phyloP scores from a whole-genome alignment of 2,113 vertebrate genomes.

The Daphoenositta chrysoptera region DNA sequence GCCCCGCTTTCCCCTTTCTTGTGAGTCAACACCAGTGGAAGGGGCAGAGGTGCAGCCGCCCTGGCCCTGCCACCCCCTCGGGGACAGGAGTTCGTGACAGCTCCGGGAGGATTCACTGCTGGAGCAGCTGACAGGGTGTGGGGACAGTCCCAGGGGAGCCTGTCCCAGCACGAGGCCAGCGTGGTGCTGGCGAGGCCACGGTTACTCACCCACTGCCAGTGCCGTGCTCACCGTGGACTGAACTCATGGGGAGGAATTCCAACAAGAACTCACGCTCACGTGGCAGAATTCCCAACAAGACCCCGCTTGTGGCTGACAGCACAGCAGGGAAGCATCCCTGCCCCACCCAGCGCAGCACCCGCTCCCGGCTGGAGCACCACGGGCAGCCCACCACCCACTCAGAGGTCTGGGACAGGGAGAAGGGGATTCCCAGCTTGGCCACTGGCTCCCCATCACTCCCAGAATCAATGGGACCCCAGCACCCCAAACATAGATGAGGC shows the following conservation, averaged over 20 bases:
- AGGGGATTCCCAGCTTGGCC: neutral
- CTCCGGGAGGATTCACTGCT: neutral
- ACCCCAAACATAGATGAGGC: accelerated
- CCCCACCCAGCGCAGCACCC: accelerated
- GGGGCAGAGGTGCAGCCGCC: accelerated
- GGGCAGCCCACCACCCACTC: accelerated
- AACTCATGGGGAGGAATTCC: neutral
- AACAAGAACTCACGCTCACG: neutral
- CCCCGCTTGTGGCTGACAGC: neutral
- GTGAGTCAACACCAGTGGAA: neutral
- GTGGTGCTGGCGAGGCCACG: accelerated
- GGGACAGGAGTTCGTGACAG: neutral
- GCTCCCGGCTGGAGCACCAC: accelerated
- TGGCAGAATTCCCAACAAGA: neutral
- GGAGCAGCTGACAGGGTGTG: neutral
- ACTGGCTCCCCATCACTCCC: neutral
- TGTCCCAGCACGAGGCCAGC: neutral
- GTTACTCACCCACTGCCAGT: neutral
- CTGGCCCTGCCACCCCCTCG: neutral
- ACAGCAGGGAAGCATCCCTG: neutral
- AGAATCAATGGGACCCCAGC: neutral
- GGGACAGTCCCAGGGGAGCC: neutral
- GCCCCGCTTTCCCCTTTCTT: neutral
- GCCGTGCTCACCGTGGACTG: accelerated
- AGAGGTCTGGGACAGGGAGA: accelerated